Evolutionary conservation across 2,797 vertebrate genomes (phyloP), one percentile per base, ranked within the genome.

Genomic region (Menidia menidia): DNA sequence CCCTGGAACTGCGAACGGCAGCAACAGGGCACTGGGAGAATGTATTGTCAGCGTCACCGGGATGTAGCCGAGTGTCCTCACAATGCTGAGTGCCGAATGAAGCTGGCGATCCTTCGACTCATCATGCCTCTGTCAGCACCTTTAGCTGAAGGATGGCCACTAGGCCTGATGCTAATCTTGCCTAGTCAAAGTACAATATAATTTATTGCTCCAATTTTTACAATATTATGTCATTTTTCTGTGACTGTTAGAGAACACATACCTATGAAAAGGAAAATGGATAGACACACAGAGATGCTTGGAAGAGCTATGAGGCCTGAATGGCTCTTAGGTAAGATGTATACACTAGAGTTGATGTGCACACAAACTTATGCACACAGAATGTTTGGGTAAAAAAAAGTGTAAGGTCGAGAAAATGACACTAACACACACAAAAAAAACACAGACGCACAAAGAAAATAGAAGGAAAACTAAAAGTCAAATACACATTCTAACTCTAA

Each of bases 51-150:
- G 78, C 78, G 42, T 48, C 65, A 69, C 61, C 52, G 61, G 70
- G 61, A 81, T 60, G 68, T 9, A 51, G 70, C 77, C 75, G 75
- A 61, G 71, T 82, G 35, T 39, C 35, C 35, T 39, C 7, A 10
- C 10, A 39, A 39, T 39, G 35, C 35, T 39, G 35, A 4, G 7
- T 7, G 35, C 7, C 35, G 7, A 10, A 39, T 6, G 35, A 39
- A 39, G 35, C 35, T 39, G 3, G 35, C 68, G 72, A 73, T 78
- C 78, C 71, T 32, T 71, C 14, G 68, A 64, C 56, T 85, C 75
- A 84, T 77, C 73, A 64, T 51, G 67, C 69, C 56, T 62, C 69
- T 80, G 76, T 88, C 79, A 87, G 69, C 80, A 68, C 55, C 81
- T 84, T 59, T 71, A 58, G 76, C 80, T 82, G 77, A 43, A 70